A percentile compares a stretch with the other conserved stretches of the same genome.
phyloP scores from a whole-genome alignment of 2,888 invertebrate genomes.

The Andrena marginata region DNA sequence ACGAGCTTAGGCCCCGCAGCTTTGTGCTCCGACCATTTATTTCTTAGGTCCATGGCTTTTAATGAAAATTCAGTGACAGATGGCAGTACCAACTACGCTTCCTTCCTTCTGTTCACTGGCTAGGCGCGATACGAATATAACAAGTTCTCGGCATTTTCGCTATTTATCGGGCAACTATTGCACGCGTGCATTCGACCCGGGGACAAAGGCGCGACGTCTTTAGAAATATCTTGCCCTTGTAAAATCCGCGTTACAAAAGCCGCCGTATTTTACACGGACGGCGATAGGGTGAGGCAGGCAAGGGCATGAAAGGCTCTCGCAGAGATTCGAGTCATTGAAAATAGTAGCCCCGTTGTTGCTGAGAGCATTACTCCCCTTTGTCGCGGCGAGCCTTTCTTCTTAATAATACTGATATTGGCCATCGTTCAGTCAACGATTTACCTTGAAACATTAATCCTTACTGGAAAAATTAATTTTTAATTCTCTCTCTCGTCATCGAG shows the following conservation, averaged over 20 bases:
- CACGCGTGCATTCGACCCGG: neutral
- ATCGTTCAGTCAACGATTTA: conserved; percentile 10
- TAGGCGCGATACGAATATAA: conserved; percentile 9
- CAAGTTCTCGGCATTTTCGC: conserved; percentile 13
- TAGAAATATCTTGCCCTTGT: conserved; percentile 55
- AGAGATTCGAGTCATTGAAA: conserved; percentile 48
- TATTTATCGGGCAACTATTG: conserved; percentile 36
- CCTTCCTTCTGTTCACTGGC: too few species aligned
- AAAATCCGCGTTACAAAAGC: conserved; percentile 47
- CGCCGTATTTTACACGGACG: conserved; percentile 42
- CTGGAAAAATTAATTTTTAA: neutral
- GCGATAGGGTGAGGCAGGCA: conserved; percentile 36
- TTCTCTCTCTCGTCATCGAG: too few species aligned
- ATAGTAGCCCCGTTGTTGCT: conserved; percentile 32
- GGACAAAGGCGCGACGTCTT: conserved; percentile 46
- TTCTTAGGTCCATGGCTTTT: neutral
- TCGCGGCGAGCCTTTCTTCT: conserved; percentile 32
- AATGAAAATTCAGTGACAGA: conserved; percentile 12
- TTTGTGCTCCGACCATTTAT: too few species aligned
- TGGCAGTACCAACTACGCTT: conserved; percentile 15
- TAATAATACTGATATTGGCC: conserved; percentile 26
- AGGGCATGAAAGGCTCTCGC: conserved; percentile 46
- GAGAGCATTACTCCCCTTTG: conserved; percentile 32
- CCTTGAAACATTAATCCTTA: conserved; percentile 29
- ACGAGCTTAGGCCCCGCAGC: too few species aligned